These are phyloP conservation scores for Hypolimnas misippus DNA, from an alignment of 2,888 invertebrate species.

Conservation along the genomic window DNA sequence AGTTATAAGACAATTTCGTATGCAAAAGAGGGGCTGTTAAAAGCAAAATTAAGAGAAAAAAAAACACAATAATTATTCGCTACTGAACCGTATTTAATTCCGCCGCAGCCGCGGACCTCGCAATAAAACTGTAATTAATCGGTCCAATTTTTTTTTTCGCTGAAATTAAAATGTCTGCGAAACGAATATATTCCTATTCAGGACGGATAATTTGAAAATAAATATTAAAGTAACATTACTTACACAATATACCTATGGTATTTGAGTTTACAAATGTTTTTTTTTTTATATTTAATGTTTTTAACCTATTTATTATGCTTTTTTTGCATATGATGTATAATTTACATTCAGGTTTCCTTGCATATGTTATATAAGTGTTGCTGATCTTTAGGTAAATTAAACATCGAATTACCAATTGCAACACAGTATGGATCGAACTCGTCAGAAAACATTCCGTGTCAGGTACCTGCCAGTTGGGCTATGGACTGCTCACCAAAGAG, in stretches of 20 bases:
- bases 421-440: too few species aligned
- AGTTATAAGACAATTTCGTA: not conserved
- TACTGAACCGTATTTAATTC: slow-evolving; percentile 45
- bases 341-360: too few species aligned
- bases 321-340: too few species aligned
- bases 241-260: not conserved
- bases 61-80: slow-evolving; percentile 42
- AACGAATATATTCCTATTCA: slow-evolving; percentile 4
- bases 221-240: not conserved
- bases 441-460: too few species aligned
- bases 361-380: too few species aligned
- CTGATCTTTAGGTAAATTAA: too few species aligned
- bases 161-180: slow-evolving; percentile 42
- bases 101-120: slow-evolving; percentile 32
- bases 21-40: not conserved
- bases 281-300: not conserved
- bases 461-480: too few species aligned
- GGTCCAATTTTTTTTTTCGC: slow-evolving; percentile 38
- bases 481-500: too few species aligned
- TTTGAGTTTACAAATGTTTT: not conserved
- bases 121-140: slow-evolving; percentile 45
- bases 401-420: too few species aligned
- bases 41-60: slow-evolving; percentile 19
- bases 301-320: too few species aligned
- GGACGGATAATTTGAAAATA: slow-evolving; percentile 6